Conservation (phyloP, 1,140 invertebrate species). For the Penaeus vannamei region DNA sequence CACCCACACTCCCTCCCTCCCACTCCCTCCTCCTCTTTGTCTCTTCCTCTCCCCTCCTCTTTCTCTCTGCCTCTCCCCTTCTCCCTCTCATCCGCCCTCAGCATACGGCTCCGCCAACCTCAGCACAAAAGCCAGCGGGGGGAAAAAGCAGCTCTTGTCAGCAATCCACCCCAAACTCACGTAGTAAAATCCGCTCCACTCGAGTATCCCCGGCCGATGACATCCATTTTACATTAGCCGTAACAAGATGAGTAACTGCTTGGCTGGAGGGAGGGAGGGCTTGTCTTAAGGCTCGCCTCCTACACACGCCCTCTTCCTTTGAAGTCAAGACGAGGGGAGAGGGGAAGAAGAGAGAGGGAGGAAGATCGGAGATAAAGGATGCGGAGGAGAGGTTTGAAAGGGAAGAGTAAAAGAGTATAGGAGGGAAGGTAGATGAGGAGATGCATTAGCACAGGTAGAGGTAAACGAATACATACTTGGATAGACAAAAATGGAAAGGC, state of each 20-base stretch:
- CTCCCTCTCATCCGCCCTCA: too few species aligned
- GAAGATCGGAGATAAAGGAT: conserved; percentile 7
- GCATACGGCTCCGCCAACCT: too few species aligned
- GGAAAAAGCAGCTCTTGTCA: too few species aligned
- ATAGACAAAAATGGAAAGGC: neutral
- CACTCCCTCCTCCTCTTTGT: too few species aligned
- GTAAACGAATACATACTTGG: neutral
- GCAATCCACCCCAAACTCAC: too few species aligned
- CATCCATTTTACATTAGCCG: conserved; percentile 57
- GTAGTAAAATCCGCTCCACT: conserved; percentile 14
- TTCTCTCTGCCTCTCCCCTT: too few species aligned
- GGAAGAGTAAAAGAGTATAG: too few species aligned
- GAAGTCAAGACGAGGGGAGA: neutral
- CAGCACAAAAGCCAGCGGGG: too few species aligned
- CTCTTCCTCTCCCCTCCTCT: too few species aligned
- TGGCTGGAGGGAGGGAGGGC: conserved; percentile 13
- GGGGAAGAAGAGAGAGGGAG: neutral
- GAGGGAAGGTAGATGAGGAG: too few species aligned
- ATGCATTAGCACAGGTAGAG: neutral
- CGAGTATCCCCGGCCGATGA: conserved; percentile 42
- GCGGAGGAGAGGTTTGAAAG: neutral
- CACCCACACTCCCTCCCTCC: neutral
- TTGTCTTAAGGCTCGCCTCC: too few species aligned
- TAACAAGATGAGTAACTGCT: conserved; percentile 56
- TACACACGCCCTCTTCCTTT: too few species aligned